Base-by-base conservation (phyloP, 2,888 invertebrate genomes). In the Hyles lineata region DNA sequence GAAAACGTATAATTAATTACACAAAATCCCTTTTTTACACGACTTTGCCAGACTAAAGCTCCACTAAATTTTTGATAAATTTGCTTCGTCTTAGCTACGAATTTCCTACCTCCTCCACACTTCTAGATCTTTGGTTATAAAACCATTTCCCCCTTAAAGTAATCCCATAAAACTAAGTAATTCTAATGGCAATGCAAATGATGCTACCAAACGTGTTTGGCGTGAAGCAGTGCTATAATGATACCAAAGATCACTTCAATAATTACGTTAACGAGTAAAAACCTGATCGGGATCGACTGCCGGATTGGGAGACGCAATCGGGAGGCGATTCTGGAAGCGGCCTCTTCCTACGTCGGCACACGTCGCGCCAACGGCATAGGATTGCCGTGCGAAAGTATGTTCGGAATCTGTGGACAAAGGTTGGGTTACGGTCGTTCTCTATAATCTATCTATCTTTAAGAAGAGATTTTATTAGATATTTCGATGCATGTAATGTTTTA, bases 301-400 rank as follows among this genome's bases (percentile, higher is more conserved):
- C 95, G 75, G 95, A 95, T 84, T 95, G 95, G 60, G 95, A 95
- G 74, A 90, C 84, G 78, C 89, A 91, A 78, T 95, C 95, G 76
- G 95, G 92, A 9, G 95, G 95, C 1, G 95, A 95, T 67, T 92
- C 95, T 0, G 92, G 94, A 1, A 89, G 90, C 23, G 90, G 85
- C 58, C 92, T 85, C 83, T 92, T 92, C 76, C 91, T 90, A 4
- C 90, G 87, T 72, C 89, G 83, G 77, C 87, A 83, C 29, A 87
- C 83, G 32, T 90, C 91, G 0, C 95, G 95, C 95, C 96, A 96
- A 70, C 96, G 96, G 85, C 96, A 97, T 43, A 92, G 80, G 73
- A 97, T 96, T 4, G 96, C 96, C 71, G 96, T 95, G 79, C 96
- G 96, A 87, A 97, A 97, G 86, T 97, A 97, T 75, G 96, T 95